These are phyloP conservation scores for Sminthopsis crassicaudata DNA, from an alignment of 2,113 vertebrate species.

Conservation along the genomic window DNA sequence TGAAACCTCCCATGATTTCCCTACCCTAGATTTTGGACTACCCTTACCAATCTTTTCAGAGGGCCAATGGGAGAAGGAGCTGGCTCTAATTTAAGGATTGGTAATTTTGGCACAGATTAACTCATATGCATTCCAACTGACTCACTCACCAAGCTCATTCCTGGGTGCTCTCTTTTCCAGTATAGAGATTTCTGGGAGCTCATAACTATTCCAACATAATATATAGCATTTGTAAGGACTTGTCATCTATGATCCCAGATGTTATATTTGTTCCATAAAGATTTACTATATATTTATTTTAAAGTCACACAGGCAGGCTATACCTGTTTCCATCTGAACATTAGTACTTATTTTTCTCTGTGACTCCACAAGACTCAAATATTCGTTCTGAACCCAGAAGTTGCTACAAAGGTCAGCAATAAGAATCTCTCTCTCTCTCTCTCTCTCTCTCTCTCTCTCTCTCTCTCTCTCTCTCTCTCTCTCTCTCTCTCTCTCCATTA, in stretches of 20 bases:
- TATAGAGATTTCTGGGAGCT: background rate
- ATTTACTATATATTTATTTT: background rate
- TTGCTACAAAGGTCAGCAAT: background rate
- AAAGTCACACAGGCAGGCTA: background rate
- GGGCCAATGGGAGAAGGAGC: background rate
- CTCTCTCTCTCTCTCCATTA: too few species aligned
- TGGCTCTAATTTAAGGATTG: background rate
- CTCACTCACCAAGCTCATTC: background rate
- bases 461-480: too few species aligned
- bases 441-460: too few species aligned
- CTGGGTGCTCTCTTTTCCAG: background rate
- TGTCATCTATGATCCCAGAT: background rate
- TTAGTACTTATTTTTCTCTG: background rate
- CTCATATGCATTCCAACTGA: background rate
- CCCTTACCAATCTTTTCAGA: background rate
- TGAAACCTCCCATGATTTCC: background rate
- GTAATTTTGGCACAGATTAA: background rate
- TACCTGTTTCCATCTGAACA: background rate
- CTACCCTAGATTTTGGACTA: background rate
- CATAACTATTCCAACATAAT: background rate
- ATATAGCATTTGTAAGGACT: background rate
- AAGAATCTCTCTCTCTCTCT: background rate
- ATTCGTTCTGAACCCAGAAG: background rate
- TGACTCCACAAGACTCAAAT: background rate
- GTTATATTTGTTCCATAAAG: background rate